These are phyloP conservation scores for Tribolium freemani DNA, from an alignment of 2,888 invertebrate genomes.

Conservation along the genomic window DNA sequence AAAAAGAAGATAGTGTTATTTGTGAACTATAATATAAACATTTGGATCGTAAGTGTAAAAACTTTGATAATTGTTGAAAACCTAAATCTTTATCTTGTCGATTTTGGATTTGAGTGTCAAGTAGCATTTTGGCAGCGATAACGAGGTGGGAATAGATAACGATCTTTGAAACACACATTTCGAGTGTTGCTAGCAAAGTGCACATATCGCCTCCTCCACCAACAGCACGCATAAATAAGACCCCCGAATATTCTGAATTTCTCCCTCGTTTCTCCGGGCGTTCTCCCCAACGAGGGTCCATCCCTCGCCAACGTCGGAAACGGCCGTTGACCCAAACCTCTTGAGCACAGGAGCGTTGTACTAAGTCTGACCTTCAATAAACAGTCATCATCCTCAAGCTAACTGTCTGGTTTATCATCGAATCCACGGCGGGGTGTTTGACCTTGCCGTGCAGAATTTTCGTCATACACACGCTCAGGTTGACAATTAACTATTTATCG, in stretches of 20 bases:
- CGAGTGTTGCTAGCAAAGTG: neutral
- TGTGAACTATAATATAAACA: too few species aligned
- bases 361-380: constrained; percentile 48
- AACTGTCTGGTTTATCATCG: constrained; percentile 50
- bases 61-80: too few species aligned
- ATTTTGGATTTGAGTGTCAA: too few species aligned
- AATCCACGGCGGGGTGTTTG: constrained; percentile 44
- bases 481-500: constrained; percentile 19
- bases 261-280: constrained; percentile 5
- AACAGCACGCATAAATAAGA: neutral
- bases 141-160: neutral
- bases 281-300: neutral
- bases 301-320: constrained; percentile 11
- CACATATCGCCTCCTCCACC: neutral
- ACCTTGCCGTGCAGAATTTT: constrained; percentile 42
- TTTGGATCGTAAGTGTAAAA: too few species aligned
- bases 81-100: too few species aligned
- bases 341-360: constrained; percentile 43
- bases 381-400: constrained; percentile 49
- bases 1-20: too few species aligned
- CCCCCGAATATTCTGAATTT: neutral
- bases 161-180: neutral
- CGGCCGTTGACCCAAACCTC: constrained; percentile 44
- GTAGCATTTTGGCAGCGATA: too few species aligned
- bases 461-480: constrained; percentile 7